phyloP scores from a whole-genome alignment of 2,797 vertebrate genomes.

The Tragopan temminckii region DNA sequence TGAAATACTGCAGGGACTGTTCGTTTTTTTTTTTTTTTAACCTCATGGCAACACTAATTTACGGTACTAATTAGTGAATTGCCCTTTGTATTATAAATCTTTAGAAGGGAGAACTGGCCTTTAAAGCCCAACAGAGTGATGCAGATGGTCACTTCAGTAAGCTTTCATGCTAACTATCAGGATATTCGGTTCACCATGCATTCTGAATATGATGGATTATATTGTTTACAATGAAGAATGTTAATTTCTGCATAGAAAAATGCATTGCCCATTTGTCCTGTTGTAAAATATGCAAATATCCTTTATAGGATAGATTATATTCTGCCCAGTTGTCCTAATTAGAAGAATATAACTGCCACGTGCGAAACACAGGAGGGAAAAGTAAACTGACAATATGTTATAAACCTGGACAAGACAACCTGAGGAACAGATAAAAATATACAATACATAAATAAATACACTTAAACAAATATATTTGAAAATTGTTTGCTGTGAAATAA shows the following conservation, averaged over 20 bases:
- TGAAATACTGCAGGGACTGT: slow-evolving; percentile 80
- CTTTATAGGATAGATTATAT: slow-evolving; percentile 61
- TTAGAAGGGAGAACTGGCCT: slow-evolving; percentile 72
- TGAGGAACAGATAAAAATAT: slow-evolving; percentile 54
- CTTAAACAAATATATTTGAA: not conserved
- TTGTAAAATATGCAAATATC: slow-evolving; percentile 75
- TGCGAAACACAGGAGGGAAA: slow-evolving; percentile 41
- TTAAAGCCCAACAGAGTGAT: slow-evolving; percentile 71
- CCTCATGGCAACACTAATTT: slow-evolving; percentile 79
- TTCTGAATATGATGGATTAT: slow-evolving; percentile 54
- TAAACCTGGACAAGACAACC: slow-evolving; percentile 51
- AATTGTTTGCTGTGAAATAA: not conserved
- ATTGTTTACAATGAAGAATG: slow-evolving; percentile 72
- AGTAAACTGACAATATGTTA: slow-evolving; percentile 54
- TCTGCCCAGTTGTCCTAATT: slow-evolving; percentile 60
- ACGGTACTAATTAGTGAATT: slow-evolving; percentile 77
- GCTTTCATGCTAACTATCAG: not conserved
- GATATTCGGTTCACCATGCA: slow-evolving; percentile 61
- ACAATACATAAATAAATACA: not conserved
- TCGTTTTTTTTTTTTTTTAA: slow-evolving; percentile 66
- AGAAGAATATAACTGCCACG: slow-evolving; percentile 60
- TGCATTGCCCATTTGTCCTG: slow-evolving; percentile 60
- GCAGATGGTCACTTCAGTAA: slow-evolving; percentile 60
- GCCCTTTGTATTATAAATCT: slow-evolving; percentile 76
- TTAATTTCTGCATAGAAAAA: slow-evolving; percentile 73